A percentile compares a stretch with the other conserved stretches of the same genome.
phyloP scores from a whole-genome alignment of 1,140 invertebrate genomes.

The Bombus ignitus region DNA sequence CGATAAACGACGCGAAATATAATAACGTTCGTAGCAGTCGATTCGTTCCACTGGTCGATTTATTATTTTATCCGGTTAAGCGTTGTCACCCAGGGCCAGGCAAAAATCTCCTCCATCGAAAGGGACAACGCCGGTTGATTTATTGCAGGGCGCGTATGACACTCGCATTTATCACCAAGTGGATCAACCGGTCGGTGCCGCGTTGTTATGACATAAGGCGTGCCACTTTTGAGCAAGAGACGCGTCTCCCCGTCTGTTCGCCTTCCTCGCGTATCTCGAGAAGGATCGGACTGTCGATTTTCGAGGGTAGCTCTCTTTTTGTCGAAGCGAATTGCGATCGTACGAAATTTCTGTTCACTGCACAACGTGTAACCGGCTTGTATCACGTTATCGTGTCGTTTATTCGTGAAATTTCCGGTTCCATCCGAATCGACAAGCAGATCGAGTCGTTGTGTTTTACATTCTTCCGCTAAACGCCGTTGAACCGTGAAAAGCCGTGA shows the following conservation, averaged over 20 bases:
- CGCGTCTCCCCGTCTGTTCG: neutral
- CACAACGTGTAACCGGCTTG: too few relatives aligned
- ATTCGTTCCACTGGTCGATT: constrained; percentile 30
- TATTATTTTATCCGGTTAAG: constrained; percentile 42
- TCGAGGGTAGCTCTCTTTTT: neutral
- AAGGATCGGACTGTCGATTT: constrained; percentile 46
- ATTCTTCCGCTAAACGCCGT: constrained; percentile 52
- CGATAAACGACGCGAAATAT: neutral
- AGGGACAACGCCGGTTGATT: constrained; percentile 49
- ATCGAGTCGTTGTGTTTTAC: constrained; percentile 45
- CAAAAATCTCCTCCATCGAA: constrained; percentile 54
- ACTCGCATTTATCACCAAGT: constrained; percentile 51
- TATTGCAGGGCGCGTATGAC: constrained; percentile 38
- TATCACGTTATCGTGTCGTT: constrained; percentile 9
- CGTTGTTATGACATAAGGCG: constrained; percentile 45
- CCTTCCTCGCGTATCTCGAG: neutral
- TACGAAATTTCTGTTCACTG: neutral
- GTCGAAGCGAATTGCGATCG: neutral
- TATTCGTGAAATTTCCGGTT: constrained; percentile 47
- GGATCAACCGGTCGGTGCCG: constrained; percentile 43
- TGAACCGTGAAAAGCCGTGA: constrained; percentile 58
- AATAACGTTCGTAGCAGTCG: constrained; percentile 18
- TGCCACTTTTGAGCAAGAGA: constrained; percentile 32
- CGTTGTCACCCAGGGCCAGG: constrained; percentile 31
- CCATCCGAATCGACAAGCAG: constrained; percentile 31